Evolutionary conservation across 2,113 vertebrate species (phyloP), one percentile per base, ranked within the genome.

Genomic region (Telmatochromis bifrenatus): DNA sequence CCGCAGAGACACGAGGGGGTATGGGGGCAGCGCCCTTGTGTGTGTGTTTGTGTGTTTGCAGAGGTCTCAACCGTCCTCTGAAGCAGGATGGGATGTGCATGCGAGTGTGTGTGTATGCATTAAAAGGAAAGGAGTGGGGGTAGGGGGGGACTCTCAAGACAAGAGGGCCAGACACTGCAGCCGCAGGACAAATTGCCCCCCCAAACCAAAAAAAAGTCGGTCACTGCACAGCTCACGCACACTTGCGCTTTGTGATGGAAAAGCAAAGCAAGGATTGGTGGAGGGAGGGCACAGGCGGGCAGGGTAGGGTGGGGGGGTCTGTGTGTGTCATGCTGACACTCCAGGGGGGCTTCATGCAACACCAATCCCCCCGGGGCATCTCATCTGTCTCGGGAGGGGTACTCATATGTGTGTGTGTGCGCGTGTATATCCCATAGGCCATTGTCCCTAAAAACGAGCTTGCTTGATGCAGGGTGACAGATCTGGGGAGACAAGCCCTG

Each of bases 141-240:
- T n/a, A 84, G 33, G 79, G 86, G 53, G 58, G 3, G 77, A 83
- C 45, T 84, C 84, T 91, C 84, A 94, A 92, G 92, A 94, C 92
- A 83, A 92, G 87, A 84, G 84, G 86, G 85, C 85, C 95, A 95
- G 95, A 96, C 93, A 93, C 93, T 79, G 83, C 88, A 92, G 94
- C 92, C 91, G 35, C 81, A 84, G 94, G 94, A 92, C 93, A 92
- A 95, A 95, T 83, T 89, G 79, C 33, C 33, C 31, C 39, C 35
- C 19, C 35, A 19, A 33, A 13, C 33, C 10, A 13, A 7, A 37
- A 35, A 86, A 93, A 96, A 95, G 93, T 95, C 95, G 93, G 96
- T 95, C 95, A 96, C 84, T 90, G 92, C 92, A 92, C 90, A 92
- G 80, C 3, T 39, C 85, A 85, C 47, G 21, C 91, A 87, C 88